phyloP scores from a whole-genome alignment of 1,140 invertebrate genomes.

The Leptinotarsa texana region DNA sequence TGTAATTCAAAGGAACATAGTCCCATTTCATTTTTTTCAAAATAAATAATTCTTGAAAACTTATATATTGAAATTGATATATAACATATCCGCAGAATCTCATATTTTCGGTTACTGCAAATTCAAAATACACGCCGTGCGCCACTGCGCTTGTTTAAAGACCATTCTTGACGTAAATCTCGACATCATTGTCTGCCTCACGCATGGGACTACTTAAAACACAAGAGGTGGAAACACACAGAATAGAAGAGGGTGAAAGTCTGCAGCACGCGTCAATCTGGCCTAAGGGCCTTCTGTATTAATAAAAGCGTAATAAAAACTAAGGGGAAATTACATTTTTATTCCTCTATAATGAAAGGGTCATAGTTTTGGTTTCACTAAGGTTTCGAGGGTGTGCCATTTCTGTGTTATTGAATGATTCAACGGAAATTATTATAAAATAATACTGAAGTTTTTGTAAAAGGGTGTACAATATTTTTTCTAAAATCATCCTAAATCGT shows the following conservation, averaged over 20 bases:
- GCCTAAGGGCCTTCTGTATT: background rate
- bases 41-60: too few relatives aligned
- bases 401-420: too few relatives aligned
- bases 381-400: background rate
- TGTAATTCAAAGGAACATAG: too few relatives aligned
- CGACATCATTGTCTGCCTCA: slow-evolving; percentile 14
- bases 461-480: too few relatives aligned
- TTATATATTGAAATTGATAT: too few relatives aligned
- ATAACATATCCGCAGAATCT: too few relatives aligned
- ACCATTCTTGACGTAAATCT: slow-evolving; percentile 7
- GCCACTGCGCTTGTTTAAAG: background rate
- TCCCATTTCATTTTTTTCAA: too few relatives aligned
- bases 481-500: too few relatives aligned
- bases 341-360: background rate
- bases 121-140: background rate
- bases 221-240: slow-evolving; percentile 4
- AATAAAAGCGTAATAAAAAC: slow-evolving; percentile 1
- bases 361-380: background rate
- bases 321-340: background rate
- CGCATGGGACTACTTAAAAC: slow-evolving; percentile 1
- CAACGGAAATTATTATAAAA: too few relatives aligned
- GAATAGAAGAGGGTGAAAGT: background rate
- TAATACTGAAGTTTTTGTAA: too few relatives aligned
- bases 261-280: slow-evolving; percentile 13
- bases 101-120: too few relatives aligned